Evolutionary conservation across 2,888 invertebrate species (phyloP).

Genomic region (Xanthorhoe designata): DNA sequence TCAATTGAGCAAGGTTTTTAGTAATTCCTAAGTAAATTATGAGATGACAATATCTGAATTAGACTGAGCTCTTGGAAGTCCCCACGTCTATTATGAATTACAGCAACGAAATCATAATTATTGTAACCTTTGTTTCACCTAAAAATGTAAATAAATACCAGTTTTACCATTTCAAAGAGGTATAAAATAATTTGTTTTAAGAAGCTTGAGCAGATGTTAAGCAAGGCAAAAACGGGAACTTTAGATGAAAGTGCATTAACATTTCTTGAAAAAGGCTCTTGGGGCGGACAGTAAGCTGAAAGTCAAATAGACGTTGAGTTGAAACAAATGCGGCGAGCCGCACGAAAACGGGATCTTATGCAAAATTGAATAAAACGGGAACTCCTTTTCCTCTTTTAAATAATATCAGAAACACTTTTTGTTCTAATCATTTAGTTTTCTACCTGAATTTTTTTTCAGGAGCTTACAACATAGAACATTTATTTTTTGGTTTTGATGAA

Average conservation of each 20-base stretch:
- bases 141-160: neutral
- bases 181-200: conserved; percentile 52
- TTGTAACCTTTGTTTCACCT: neutral
- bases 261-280: conserved; percentile 53
- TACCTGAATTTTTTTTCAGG: too few relatives aligned
- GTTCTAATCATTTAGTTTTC: too few relatives aligned
- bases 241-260: conserved; percentile 55
- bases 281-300: conserved; percentile 55
- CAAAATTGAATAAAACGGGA: conserved; percentile 3
- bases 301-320: conserved; percentile 58
- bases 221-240: conserved; percentile 43
- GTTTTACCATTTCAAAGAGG: neutral
- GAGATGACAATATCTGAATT: too few relatives aligned
- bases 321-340: conserved; percentile 52
- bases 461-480: too few relatives aligned
- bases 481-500: too few relatives aligned
- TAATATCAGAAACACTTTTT: neutral
- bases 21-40: too few relatives aligned
- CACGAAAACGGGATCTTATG: conserved; percentile 49
- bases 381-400: neutral
- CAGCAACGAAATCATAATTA: neutral
- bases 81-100: too few relatives aligned
- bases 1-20: too few relatives aligned
- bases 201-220: conserved; percentile 37
- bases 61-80: too few relatives aligned